phyloP scores from a whole-genome alignment of 2,113 vertebrate genomes.

The Polypterus bichir region DNA sequence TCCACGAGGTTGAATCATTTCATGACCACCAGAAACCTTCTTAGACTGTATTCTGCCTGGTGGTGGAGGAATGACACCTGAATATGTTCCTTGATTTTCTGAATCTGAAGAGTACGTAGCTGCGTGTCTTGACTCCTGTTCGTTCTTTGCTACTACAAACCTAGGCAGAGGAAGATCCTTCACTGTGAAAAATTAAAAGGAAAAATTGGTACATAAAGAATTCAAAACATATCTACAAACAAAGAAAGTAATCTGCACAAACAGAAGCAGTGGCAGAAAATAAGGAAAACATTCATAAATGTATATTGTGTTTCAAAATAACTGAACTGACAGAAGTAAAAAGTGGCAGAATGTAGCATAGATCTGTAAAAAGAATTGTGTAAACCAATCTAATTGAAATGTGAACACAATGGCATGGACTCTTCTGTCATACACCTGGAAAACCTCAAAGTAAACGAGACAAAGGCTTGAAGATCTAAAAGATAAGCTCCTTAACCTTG shows the following conservation, averaged over 20 bases:
- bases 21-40: slow-evolving; percentile 79
- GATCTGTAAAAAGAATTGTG: no score
- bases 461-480: no score
- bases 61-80: slow-evolving; percentile 82
- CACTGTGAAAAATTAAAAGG: slow-evolving; percentile 47
- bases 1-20: slow-evolving; percentile 66
- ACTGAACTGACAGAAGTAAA: no score
- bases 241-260: not conserved
- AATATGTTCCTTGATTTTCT: slow-evolving; percentile 77
- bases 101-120: slow-evolving; percentile 74
- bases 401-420: no score
- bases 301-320: no score
- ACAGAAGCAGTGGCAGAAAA: no score
- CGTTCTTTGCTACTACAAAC: slow-evolving; percentile 84
- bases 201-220: slow-evolving; percentile 11
- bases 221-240: slow-evolving; percentile 9
- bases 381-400: no score
- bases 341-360: no score
- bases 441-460: no score
- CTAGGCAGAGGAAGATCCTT: slow-evolving; percentile 87
- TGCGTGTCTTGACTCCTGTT: slow-evolving; percentile 73
- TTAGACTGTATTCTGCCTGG: slow-evolving; percentile 78
- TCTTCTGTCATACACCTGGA: no score
- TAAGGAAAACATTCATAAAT: no score
- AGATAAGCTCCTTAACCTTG: no score